Evolutionary conservation across 2,888 invertebrate genomes (phyloP).

Genomic region (Maniola hyperantus): DNA sequence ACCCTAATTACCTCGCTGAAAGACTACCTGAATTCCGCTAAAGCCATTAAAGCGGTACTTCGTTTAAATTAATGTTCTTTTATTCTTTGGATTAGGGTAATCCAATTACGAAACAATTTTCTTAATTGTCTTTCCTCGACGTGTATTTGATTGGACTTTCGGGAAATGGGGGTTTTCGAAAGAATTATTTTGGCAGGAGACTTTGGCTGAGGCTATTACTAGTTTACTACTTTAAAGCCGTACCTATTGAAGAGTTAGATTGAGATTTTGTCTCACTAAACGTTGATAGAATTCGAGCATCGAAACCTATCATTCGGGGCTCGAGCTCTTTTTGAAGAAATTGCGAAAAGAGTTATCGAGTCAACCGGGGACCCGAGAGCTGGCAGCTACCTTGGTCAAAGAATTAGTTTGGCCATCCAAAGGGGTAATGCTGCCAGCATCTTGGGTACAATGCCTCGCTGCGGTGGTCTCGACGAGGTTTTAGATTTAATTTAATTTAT

Average conservation of each 20-base stretch:
- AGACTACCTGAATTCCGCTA: conserved; percentile 4
- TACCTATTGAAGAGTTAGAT: background rate
- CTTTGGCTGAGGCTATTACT: background rate
- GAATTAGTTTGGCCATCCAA: too few relatives aligned
- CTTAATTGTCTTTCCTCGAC: conserved; percentile 20
- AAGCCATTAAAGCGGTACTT: conserved; percentile 18
- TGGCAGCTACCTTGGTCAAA: too few relatives aligned
- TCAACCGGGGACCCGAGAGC: too few relatives aligned
- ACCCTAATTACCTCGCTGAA: conserved; percentile 9
- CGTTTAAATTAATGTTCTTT: conserved; percentile 20
- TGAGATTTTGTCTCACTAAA: too few relatives aligned
- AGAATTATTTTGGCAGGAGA: conserved; percentile 8
- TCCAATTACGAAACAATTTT: conserved; percentile 21
- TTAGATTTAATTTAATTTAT: too few relatives aligned
- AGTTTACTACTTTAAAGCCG: background rate
- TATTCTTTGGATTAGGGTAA: conserved; percentile 22
- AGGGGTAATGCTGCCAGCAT: too few relatives aligned
- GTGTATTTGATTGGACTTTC: conserved; percentile 18
- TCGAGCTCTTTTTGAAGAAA: too few relatives aligned
- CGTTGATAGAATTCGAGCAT: too few relatives aligned
- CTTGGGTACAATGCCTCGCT: too few relatives aligned
- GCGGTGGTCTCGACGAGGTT: too few relatives aligned
- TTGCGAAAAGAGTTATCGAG: too few relatives aligned
- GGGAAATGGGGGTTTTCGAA: background rate
- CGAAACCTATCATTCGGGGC: too few relatives aligned